A percentile compares a stretch with the other conserved stretches of the same genome.
phyloP scores from a whole-genome alignment of 1,140 invertebrate species.

The Hyphantria cunea region DNA sequence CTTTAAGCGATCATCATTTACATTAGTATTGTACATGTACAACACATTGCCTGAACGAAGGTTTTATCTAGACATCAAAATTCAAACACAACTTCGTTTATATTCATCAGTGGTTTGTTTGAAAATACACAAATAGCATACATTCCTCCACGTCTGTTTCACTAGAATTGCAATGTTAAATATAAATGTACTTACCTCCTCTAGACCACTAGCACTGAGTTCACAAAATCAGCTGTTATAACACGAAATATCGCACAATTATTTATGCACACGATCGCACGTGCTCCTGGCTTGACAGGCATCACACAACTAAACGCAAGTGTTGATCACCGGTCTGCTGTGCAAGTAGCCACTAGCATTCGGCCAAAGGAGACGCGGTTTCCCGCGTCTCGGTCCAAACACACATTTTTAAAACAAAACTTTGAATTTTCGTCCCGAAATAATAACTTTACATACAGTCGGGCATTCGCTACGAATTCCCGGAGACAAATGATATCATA shows the following conservation, averaged over 20 bases:
- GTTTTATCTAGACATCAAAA: no score
- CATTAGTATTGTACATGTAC: no score
- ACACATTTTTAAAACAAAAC: slow-evolving; percentile 60
- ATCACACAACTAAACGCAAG: slow-evolving; percentile 28
- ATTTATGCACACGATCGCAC: slow-evolving; percentile 29
- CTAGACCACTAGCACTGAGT: slow-evolving; percentile 8
- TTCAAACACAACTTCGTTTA: no score
- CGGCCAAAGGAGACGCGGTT: slow-evolving; percentile 44
- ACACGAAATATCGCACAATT: slow-evolving; percentile 22
- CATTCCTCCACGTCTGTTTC: no score
- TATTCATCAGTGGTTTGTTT: no score
- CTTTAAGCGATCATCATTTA: no score
- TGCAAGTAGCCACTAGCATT: no score
- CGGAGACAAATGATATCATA: slow-evolving; percentile 51
- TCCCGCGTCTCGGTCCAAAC: slow-evolving; percentile 55
- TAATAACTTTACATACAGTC: slow-evolving; percentile 30
- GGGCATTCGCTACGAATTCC: slow-evolving; percentile 40
- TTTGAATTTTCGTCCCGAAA: slow-evolving; percentile 22
- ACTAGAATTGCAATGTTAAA: neutral
- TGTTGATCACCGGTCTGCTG: no score
- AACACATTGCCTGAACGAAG: no score
- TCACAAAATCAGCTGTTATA: slow-evolving; percentile 41
- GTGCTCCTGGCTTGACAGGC: slow-evolving; percentile 30
- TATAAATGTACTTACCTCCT: slow-evolving; percentile 14
- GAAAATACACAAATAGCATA: no score